Evolutionary conservation across 2,113 vertebrate species (phyloP), one percentile per base, ranked within the genome.

Genomic region (Urocitellus parryii): DNA sequence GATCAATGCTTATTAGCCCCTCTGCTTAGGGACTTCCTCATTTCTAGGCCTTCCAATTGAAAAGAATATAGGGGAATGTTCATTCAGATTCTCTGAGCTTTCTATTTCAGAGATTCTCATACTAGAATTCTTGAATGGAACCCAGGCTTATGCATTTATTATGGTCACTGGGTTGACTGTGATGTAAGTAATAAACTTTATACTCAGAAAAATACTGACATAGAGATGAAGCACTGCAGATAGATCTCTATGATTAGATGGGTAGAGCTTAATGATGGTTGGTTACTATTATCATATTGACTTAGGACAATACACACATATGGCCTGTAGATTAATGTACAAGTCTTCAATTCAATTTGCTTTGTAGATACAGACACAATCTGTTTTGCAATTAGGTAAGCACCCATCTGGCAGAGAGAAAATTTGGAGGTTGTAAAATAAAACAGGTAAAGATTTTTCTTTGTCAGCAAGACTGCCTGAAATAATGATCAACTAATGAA

Each of bases 351-450:
- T 96, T 96, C 91, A 97, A 94, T 97, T 98, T 97, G 56, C 95
- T 96, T 97, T 96, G 96, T 94, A 97, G 95, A 95, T 89, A 94
- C 78, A 98, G 78, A 93, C 48, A 91, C 93, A 98, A 84, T 97
- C 96, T 97, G 96, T 94, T 97, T 96, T 96, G 86, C 91, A 93
- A 98, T 97, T 98, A 97, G 93, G 89, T 96, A 96, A 97, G 88
- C 86, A 94, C 93, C 95, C 96, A 97, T 97, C 96, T 97, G 96
- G 96, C 96, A 91, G 96, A 95, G 93, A 86, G 89, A 96, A 96
- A 97, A 96, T 94, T 95, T 89, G 93, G 96, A 96, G 90, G 63
- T 91, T 87, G 63, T 93, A 87, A 95, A 97, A 96, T 96, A 72
- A 94, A 97, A 95, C 79, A 97, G 96, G 96, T 97, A 95, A 96